Base-by-base conservation (phyloP, 2,113 vertebrate species). In the Chamaea fasciata region DNA sequence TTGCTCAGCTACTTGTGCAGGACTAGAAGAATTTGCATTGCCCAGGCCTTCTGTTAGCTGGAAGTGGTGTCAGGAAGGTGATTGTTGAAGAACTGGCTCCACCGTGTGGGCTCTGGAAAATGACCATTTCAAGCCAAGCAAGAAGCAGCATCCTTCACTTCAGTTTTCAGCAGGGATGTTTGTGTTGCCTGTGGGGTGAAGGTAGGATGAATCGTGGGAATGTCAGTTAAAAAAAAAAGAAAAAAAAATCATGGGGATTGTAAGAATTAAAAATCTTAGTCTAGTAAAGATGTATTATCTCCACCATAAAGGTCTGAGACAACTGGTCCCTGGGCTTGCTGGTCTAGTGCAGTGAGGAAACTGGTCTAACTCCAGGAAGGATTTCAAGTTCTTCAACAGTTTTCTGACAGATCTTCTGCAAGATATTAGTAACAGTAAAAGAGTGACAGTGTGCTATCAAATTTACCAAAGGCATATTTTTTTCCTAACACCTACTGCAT, bases 81-180 rank as follows among this genome's bases (percentile, higher is more conserved):
- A 31, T 57, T 56, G 60, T 1, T 83, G 90, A 92, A 84, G 76
- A 89, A 46, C 77, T 89, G 93, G 95, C 95, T 95, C 95, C 96
- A 94, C 90, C 92, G 1, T 63, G 92, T 96, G 95, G 94, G 17
- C 52, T 69, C 3, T 22, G 28, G 19, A 69, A 69, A 91, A 65
- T 37, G 35, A 88, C 63, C 71, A 53, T 39, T 33, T 3, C 27
- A 41, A 59, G 8, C 9, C 33, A 31, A 33, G 42, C 13, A 69
- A 35, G 53, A 68, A 62, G 28, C 3, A 44, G 11, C 39, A 35
- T 35, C 39, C 50, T 56, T 64, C 42, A 6, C 46, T 44, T 62
- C 6, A 26, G 28, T 55, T 79, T 82, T 64, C 57, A 52, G 35
- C 47, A 20, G 53, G n/a, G 33, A 14, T 46, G 13, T 13, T 92